Evolutionary conservation across 2,113 vertebrate genomes (phyloP).

Genomic region (Lasiurus cinereus): DNA sequence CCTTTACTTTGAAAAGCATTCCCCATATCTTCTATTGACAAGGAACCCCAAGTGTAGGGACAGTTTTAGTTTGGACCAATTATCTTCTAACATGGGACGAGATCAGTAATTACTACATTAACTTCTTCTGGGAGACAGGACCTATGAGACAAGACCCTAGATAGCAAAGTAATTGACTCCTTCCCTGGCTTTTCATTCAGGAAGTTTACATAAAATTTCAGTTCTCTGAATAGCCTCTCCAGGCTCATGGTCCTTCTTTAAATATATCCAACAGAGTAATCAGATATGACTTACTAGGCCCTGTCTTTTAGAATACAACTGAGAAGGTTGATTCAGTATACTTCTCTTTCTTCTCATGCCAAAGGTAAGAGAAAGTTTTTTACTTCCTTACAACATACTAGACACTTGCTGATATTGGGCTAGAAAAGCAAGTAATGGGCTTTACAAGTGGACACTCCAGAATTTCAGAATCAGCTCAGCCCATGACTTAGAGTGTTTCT

Average conservation of each 20-base stretch:
- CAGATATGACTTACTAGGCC: not conserved
- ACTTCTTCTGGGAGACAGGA: constrained; percentile 56
- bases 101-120: not conserved
- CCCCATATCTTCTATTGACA: not conserved
- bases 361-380: constrained; percentile 15
- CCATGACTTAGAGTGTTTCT: not conserved
- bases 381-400: not conserved
- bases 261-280: not conserved
- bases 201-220: not conserved
- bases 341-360: not conserved
- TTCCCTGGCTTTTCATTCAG: not conserved
- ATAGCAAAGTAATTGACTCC: constrained; percentile 15
- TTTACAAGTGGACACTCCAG: not conserved
- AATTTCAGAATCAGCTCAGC: not conserved
- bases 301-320: not conserved
- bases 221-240: not conserved
- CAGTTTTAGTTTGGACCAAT: constrained; percentile 14
- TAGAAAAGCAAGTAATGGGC: not conserved
- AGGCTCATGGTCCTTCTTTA: not conserved
- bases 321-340: accelerated
- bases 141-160: not conserved
- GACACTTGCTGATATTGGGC: not conserved
- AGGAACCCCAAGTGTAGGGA: not conserved
- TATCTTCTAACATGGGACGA: not conserved
- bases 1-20: not conserved